These are phyloP conservation scores for Gasterosteus nipponicus DNA, from an alignment of 2,113 vertebrate species.

Conservation along the genomic window DNA sequence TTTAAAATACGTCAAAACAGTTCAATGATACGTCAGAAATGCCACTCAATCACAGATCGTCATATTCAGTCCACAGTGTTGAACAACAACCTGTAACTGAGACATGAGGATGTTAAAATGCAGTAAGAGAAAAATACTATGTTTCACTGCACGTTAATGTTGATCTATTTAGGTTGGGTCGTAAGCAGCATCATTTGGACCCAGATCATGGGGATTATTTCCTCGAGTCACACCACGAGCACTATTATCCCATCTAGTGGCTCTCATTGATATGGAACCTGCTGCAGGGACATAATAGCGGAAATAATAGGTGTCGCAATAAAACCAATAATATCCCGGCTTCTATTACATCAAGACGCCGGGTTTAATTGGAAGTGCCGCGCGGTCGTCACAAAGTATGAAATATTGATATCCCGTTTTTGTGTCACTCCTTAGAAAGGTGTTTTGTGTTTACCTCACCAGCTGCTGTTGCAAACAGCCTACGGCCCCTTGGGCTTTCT, in stretches of 20 bases:
- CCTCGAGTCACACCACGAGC: conserved; percentile 25
- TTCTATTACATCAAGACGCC: conserved; percentile 37
- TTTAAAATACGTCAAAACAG: not conserved
- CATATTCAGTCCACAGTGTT: not conserved
- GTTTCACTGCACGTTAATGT: conserved; percentile 12
- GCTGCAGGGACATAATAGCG: conserved; percentile 36
- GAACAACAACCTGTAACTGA: not conserved
- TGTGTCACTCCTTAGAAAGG: conserved; percentile 44
- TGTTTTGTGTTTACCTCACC: conserved; percentile 61
- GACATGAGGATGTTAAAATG: not conserved
- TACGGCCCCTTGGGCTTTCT: conserved; percentile 43
- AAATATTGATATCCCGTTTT: conserved; percentile 63
- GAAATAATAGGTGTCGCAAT: conserved; percentile 46
- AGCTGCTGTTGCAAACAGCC: conserved; percentile 58
- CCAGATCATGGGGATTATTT: conserved; percentile 20
- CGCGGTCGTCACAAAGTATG: conserved; percentile 18
- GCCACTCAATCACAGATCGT: not conserved
- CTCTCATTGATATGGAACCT: conserved; percentile 14
- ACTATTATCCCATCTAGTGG: conserved; percentile 44
- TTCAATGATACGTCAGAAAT: not conserved
- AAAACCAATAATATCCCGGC: conserved; percentile 50
- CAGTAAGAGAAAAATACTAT: not conserved
- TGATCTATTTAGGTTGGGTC: conserved; percentile 37
- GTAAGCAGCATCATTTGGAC: conserved; percentile 19
- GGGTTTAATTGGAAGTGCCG: conserved; percentile 58